Evolutionary conservation across 2,113 vertebrate species (phyloP).

Genomic region (Nicator chloris): DNA sequence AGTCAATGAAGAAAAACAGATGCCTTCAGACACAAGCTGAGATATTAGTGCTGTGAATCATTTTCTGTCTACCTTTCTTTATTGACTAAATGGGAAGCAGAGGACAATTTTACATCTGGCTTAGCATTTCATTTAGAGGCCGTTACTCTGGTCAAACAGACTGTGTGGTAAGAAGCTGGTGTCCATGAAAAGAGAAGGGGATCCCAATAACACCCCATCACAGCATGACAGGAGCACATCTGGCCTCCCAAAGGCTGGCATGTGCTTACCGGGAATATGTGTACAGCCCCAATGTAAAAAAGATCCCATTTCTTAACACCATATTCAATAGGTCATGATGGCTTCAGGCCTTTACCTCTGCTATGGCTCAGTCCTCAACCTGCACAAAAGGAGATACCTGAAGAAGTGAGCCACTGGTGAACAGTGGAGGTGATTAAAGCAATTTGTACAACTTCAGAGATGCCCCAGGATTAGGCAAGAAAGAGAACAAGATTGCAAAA

Average conservation of each 20-base stretch:
- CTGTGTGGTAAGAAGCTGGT: background rate
- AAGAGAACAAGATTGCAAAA: background rate
- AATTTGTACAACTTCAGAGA: background rate
- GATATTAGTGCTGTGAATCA: background rate
- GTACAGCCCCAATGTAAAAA: background rate
- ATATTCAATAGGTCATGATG: background rate
- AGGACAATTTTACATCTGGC: background rate
- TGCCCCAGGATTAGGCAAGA: background rate
- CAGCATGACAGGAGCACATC: background rate
- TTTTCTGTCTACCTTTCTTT: background rate
- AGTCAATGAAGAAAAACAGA: background rate
- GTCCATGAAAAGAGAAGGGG: background rate
- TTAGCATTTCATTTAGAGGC: background rate
- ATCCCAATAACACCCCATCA: fast-evolving
- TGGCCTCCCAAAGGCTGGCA: background rate
- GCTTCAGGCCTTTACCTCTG: background rate
- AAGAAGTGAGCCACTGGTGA: background rate
- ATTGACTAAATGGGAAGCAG: background rate
- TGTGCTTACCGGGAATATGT: background rate
- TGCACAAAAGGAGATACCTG: background rate
- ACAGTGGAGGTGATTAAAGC: background rate
- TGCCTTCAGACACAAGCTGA: background rate
- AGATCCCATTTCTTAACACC: background rate
- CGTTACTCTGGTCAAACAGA: background rate
- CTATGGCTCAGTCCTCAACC: background rate